Conservation (phyloP, 1,140 invertebrate genomes). For the Papilio glaucus region DNA sequence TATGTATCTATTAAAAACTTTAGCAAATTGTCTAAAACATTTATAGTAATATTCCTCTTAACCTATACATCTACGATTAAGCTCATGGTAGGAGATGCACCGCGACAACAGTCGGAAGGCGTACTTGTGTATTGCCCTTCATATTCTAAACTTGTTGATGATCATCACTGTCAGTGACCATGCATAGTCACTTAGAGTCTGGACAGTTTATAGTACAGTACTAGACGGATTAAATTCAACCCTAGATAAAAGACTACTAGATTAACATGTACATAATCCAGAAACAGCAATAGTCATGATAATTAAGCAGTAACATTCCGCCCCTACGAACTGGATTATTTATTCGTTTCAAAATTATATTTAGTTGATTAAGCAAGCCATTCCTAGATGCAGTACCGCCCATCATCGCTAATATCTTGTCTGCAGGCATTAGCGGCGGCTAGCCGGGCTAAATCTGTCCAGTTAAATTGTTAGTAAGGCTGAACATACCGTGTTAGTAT, state of each 20-base stretch:
- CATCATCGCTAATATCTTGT: slow-evolving; percentile 10
- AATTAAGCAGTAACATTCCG: not conserved
- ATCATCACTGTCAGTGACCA: too few relatives aligned
- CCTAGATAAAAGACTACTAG: slow-evolving; percentile 5
- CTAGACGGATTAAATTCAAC: not conserved
- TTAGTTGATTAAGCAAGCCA: slow-evolving; percentile 3
- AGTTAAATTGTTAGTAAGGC: not conserved
- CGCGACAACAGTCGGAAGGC: too few relatives aligned
- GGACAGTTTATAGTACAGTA: too few relatives aligned
- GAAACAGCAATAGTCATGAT: not conserved
- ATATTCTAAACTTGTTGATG: too few relatives aligned
- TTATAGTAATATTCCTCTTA: too few relatives aligned
- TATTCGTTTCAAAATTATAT: not conserved
- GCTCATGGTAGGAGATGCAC: too few relatives aligned
- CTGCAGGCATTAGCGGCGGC: not conserved
- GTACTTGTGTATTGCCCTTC: too few relatives aligned
- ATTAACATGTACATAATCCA: not conserved
- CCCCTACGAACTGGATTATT: not conserved
- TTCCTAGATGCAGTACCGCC: not conserved
- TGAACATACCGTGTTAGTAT: not conserved
- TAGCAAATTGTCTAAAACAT: too few relatives aligned
- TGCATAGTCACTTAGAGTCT: too few relatives aligned
- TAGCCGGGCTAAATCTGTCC: not conserved
- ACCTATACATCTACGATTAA: too few relatives aligned
- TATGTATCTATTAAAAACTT: too few relatives aligned